Evolutionary conservation across 2,797 vertebrate species (phyloP), one percentile per base, ranked within the genome.

Genomic region (Botia almorhae): DNA sequence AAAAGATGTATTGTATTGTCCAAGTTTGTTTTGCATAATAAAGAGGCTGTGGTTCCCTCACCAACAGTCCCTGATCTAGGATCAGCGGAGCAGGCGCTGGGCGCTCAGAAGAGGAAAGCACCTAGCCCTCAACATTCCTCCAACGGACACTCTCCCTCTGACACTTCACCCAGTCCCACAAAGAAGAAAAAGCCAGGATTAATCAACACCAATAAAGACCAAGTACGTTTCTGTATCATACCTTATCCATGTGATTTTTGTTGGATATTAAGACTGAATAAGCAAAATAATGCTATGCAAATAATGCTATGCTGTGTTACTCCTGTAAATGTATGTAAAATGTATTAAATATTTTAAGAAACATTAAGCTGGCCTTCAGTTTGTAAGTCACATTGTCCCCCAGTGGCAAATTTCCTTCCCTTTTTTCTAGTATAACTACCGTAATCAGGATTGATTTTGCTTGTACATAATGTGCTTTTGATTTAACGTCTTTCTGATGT

Each of bases 141-240:
- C 89, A 99, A 99, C 87, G 98, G 98, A 82, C 98, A 99, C 89
- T 99, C 98, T 39, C 97, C 98, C 11, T 93, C 97, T 77, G 97
- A 98, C 88, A 93, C 95, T 50, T 97, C 98, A n/a, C 94, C 96
- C 55, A 98, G 97, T 89, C 96, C 97, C 63, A 87, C 96, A 86
- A 99, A 98, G 94, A 99, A 98, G 94, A 99, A 99, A 94, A 99
- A 98, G 90, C 97, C 98, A 0, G 98, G 97, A 84, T 93, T 97
- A 61, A 87, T 98, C 83, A 93, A 88, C 90, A 95, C 89, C 90
- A 98, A 85, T 92, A 99, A 99, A 92, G 98, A 99, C 84, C 98
- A 99, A 96, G 98, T 99, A 90, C 85, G 88, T 71, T 67, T 13
- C 46, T 17, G 0, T 19, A 19, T 7, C 7, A 33, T 64, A 17